A percentile compares a stretch with the other conserved stretches of the same genome.
phyloP scores from a whole-genome alignment of 2,888 invertebrate species.

The Ceratothoa steindachneri region DNA sequence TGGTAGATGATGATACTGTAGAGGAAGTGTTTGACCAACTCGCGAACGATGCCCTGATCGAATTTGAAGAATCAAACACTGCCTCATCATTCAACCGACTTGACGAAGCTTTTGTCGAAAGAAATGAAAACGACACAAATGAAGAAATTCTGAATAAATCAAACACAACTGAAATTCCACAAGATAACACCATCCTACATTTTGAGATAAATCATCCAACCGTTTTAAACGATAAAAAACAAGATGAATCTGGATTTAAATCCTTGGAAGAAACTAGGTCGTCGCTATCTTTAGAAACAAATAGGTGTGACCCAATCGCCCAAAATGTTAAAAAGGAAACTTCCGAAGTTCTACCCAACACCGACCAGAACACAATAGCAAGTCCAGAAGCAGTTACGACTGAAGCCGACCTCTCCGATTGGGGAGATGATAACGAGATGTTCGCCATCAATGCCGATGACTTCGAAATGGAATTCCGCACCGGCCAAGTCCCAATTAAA shows the following conservation, averaged over 20 bases:
- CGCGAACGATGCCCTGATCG: slow-evolving; percentile 36
- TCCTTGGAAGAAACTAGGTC: background rate
- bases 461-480: slow-evolving; percentile 24
- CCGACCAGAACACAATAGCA: background rate
- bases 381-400: slow-evolving; percentile 35
- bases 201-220: background rate
- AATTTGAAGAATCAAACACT: background rate
- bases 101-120: too few species aligned
- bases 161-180: too few species aligned
- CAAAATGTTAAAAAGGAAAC: background rate
- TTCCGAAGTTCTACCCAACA: background rate
- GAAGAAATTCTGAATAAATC: too few species aligned
- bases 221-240: background rate
- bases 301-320: background rate
- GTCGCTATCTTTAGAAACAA: background rate
- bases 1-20: slow-evolving; percentile 22
- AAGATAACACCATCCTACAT: too few species aligned
- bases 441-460: slow-evolving; percentile 33
- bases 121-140: too few species aligned
- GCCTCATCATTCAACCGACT: too few species aligned
- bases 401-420: slow-evolving; percentile 34
- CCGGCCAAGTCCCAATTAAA: background rate
- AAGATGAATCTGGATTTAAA: background rate
- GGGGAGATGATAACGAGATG: slow-evolving; percentile 36
- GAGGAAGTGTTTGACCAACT: slow-evolving; percentile 41